Percentiles rank a stretch among this genome's conserved stretches.
Conservation (phyloP, 2,113 vertebrate genomes). For the Cricetomys ansorgei region DNA sequence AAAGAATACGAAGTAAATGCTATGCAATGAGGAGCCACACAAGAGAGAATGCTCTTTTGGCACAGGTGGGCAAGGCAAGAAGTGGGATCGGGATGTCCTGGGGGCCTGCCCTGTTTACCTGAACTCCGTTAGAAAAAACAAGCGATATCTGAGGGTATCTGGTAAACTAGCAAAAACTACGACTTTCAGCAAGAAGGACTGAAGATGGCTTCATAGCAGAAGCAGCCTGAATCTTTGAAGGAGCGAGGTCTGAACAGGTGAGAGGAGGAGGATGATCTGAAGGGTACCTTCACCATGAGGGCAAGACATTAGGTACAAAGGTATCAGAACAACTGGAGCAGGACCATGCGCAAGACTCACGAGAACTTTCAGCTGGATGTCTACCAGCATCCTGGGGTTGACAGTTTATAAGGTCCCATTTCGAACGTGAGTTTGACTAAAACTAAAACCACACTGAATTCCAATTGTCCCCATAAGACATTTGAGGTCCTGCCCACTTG, state of each 20-base stretch:
- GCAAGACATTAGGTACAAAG: neutral
- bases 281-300: neutral
- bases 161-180: neutral
- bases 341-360: neutral
- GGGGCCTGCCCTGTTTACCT: neutral
- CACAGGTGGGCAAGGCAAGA: neutral
- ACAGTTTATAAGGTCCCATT: slow-evolving; percentile 4
- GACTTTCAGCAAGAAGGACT: neutral
- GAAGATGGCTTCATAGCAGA: neutral
- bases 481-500: neutral
- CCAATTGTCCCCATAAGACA: neutral
- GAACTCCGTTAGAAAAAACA: neutral
- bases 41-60: neutral
- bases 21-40: slow-evolving; percentile 27
- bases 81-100: neutral
- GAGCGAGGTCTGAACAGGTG: neutral
- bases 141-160: neutral
- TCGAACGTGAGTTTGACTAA: slow-evolving; percentile 12
- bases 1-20: neutral
- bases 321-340: neutral
- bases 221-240: neutral
- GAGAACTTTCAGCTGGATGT: neutral
- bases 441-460: neutral
- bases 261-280: neutral
- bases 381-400: neutral